Conservation (phyloP, 1,140 invertebrate species). For the Drosophila ananassae region DNA sequence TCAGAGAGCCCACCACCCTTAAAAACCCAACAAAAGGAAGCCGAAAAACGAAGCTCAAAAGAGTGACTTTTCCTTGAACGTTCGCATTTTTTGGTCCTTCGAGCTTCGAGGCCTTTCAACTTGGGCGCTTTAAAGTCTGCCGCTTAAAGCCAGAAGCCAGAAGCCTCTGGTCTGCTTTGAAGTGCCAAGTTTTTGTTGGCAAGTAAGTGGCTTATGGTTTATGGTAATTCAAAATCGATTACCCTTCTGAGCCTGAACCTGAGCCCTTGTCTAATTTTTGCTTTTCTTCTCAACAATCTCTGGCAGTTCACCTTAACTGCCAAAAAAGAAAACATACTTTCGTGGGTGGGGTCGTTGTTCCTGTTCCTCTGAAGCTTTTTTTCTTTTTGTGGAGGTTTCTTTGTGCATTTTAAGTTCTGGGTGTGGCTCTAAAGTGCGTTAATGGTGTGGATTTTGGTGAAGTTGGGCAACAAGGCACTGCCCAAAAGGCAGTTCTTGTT, state of each 20-base stretch:
- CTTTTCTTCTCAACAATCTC: conserved; percentile 35
- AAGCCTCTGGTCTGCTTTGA: conserved; percentile 19
- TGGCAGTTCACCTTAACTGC: conserved; percentile 26
- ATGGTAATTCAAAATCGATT: conserved; percentile 59
- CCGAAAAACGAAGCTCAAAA: conserved; percentile 20
- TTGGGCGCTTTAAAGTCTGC: conserved; percentile 17
- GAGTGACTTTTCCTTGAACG: conserved; percentile 48
- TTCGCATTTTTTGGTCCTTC: too few species aligned
- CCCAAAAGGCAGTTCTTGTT: too few species aligned
- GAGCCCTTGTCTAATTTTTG: conserved; percentile 41
- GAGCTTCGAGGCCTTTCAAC: conserved; percentile 4
- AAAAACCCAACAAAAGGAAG: conserved; percentile 23
- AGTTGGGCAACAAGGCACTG: conserved; percentile 40
- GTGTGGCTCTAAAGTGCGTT: conserved; percentile 36
- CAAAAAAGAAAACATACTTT: conserved; percentile 7
- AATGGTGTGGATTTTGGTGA: conserved; percentile 41
- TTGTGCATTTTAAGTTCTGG: conserved; percentile 52
- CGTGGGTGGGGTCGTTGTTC: conserved; percentile 28
- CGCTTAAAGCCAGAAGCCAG: conserved; percentile 13
- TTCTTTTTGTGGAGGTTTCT: conserved; percentile 7
- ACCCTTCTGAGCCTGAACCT: neutral
- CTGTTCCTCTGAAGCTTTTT: neutral
- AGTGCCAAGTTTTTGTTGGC: conserved; percentile 32
- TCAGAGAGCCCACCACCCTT: conserved; percentile 29
- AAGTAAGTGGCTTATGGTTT: conserved; percentile 5